These are phyloP conservation scores for Microplitis deprimator DNA, from an alignment of 2,888 invertebrate genomes.

Conservation along the genomic window DNA sequence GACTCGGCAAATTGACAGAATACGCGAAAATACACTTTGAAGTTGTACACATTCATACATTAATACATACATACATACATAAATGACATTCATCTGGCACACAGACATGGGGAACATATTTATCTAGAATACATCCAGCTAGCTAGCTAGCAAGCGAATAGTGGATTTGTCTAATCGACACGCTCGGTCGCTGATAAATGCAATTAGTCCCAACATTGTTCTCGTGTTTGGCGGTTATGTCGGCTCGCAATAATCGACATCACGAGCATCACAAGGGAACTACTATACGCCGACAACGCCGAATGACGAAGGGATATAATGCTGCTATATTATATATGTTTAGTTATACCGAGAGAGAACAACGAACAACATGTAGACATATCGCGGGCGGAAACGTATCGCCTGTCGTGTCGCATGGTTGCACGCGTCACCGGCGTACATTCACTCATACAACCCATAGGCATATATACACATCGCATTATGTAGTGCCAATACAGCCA, in stretches of 20 bases:
- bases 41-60: not conserved
- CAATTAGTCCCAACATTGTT: slow-evolving; percentile 42
- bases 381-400: slow-evolving; percentile 34
- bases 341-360: not conserved
- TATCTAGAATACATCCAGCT: not conserved
- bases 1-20: slow-evolving; percentile 22
- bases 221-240: slow-evolving; percentile 36
- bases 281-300: not conserved
- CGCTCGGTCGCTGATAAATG: slow-evolving; percentile 40
- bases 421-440: slow-evolving; percentile 33
- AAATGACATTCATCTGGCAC: too few species aligned
- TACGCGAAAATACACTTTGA: slow-evolving; percentile 20
- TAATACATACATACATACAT: not conserved
- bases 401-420: slow-evolving; percentile 36
- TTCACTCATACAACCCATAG: slow-evolving; percentile 7
- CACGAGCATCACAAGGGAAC: not conserved
- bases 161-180: slow-evolving; percentile 43
- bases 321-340: not conserved
- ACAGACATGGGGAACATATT: not conserved
- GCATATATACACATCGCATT: slow-evolving; percentile 10
- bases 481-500: not conserved
- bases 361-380: not conserved
- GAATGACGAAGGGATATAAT: slow-evolving; percentile 12
- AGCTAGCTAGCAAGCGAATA: not conserved
- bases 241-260: slow-evolving; percentile 26